These are phyloP conservation scores for Sardinella longiceps DNA, from an alignment of 2,797 vertebrate genomes.

Conservation along the genomic window DNA sequence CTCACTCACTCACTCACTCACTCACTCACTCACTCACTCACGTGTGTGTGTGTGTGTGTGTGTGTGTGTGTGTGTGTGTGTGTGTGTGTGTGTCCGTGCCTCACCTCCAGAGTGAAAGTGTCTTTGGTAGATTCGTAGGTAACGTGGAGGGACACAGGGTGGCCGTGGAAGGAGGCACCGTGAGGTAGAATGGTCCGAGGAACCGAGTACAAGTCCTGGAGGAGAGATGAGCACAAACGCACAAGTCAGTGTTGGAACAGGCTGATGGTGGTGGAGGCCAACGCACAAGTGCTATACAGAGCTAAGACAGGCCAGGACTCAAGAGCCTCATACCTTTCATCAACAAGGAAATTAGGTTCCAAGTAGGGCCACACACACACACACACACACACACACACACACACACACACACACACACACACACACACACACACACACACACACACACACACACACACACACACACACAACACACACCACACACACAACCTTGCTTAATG, in stretches of 20 bases:
- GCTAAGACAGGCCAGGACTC: neutral
- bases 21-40: no score
- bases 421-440: neutral
- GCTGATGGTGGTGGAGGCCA: neutral
- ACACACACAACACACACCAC: neutral
- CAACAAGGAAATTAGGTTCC: neutral
- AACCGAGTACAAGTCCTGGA: conserved; percentile 94
- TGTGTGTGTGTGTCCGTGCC: neutral
- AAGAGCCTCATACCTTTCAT: neutral
- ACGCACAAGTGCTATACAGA: neutral
- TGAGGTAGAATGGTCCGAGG: conserved; percentile 99
- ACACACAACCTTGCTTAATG: no score
- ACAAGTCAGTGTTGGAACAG: neutral
- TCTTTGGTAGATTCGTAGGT: conserved; percentile 99
- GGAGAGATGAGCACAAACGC: conserved; percentile 33
- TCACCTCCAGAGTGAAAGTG: conserved; percentile 94
- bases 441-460: neutral
- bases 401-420: neutral
- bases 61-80: neutral
- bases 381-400: neutral
- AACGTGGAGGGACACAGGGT: conserved; percentile 93
- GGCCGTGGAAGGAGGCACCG: conserved; percentile 97
- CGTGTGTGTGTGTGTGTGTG: no score
- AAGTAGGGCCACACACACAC: neutral
- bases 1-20: no score